Base-by-base conservation (phyloP, 1,140 invertebrate genomes). In the Diorhabda sublineata region DNA sequence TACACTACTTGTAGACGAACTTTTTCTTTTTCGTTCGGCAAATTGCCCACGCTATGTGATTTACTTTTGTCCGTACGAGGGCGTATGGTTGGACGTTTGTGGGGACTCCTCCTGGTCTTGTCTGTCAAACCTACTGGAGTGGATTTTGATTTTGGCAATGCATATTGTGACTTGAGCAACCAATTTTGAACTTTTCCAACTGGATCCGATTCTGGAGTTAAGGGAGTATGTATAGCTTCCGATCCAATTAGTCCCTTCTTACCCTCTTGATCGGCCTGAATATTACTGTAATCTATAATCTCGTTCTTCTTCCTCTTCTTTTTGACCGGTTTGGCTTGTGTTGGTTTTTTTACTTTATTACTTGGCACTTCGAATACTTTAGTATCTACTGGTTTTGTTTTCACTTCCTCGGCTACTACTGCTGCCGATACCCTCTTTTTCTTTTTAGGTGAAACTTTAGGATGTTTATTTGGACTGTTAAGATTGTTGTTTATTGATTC, bases 131-230 rank as follows among this genome's bases (percentile, higher is more conserved):
- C 87, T 0, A 87, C 84, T 0, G 89, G 90, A 1, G 89, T 90
- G 0, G 89, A 91, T 74, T 91, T 93, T 71, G 86, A 92, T 81
- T 90, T 92, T 45, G 85, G 86, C 77, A 79, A 76, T 8, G 75
- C 77, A 8, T 77, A 76, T 7, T 79, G 79, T 0, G 91, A 91
- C 58, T 90, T 91, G 56, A 93, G 76, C n/a, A 94, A 80, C 92
- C 92, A 93, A 68, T 91, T 92, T 68, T 92, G 88, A 4, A 94
- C 92, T 81, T 93, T 93, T 42, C 89, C 90, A 61, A 92, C 85
- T 0, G 92, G 90, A 81, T 92, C 91, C 0, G 87, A 84, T 76
- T 86, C 84, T 75, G 75, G 72, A 73, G 76, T 78, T 72, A 77
- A 77, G 45, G 79, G 76, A 41, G 70, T 73, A 66, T 76, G 75